Base-by-base conservation (phyloP, 2,888 invertebrate species). In the Oasisia sp. region DNA sequence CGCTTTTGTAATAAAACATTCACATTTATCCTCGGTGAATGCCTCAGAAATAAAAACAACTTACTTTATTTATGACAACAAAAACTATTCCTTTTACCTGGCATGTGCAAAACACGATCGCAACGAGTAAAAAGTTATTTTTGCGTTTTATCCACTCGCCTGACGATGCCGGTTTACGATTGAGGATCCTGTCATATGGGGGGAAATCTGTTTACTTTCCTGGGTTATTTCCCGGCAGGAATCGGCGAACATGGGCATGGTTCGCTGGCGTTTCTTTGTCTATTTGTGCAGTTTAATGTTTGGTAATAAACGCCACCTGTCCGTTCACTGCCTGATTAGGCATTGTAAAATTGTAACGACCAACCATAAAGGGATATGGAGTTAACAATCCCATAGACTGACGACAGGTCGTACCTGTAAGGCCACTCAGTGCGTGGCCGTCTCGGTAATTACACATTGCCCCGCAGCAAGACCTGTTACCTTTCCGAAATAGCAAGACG, bases 271-370 rank as follows among this genome's bases (percentile, higher is more conserved):
- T 27, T 74, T 74, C 74, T 74, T 74, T 74, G 74, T 74, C 74
- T 74, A 74, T 74, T 56, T 74, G 74, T 74, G 74, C 19, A 74
- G n/a, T 74, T 74, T 74, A 74, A 74, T 74, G 74, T 74, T 50
- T 74, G 74, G 74, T 74, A 74, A 19, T 74, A 74, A 74, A 74
- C 7, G n/a, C 74, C 74, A 74, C 74, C 74, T 74, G 74, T 19
- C 74, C 27, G 14, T 74, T 74, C 74, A 5, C 19, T 7, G 27
- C 27, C 74, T 74, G 74, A 74, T 74, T 74, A 74, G 27, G 27
- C 74, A 74, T 74, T 74, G 74, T 74, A 74, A 74, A 74, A 74
- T 74, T 7, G 74, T 74, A 74, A 74, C n/a, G 74, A 74, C 74
- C 74, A 4, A 14, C 74, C 74, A 27, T 74, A 74, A 74, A 74